Evolutionary conservation across 2,888 invertebrate genomes (phyloP).

Genomic region (Heliconius aoede): DNA sequence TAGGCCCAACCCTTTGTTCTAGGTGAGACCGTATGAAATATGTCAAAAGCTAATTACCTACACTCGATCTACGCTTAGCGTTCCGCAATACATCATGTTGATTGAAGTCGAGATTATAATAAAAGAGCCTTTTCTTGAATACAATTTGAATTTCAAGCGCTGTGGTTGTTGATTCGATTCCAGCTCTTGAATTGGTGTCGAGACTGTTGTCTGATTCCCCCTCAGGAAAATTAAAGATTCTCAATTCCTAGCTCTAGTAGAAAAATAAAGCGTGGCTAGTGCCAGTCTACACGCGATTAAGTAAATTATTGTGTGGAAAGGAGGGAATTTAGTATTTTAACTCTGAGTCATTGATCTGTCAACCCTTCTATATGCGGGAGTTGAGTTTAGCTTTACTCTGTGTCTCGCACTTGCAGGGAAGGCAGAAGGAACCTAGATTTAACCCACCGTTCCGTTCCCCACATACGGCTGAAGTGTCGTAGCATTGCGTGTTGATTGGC

Average conservation of each 20-base stretch:
- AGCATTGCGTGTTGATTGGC: too few relatives aligned
- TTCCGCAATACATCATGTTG: slow-evolving; percentile 16
- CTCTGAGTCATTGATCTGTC: too few relatives aligned
- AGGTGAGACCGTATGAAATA: slow-evolving; percentile 18
- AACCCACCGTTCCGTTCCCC: too few relatives aligned
- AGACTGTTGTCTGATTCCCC: not conserved
- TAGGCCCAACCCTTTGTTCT: not conserved
- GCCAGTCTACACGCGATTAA: not conserved
- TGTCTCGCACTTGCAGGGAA: too few relatives aligned
- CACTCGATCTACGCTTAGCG: slow-evolving; percentile 32
- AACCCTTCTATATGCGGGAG: too few relatives aligned
- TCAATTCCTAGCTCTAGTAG: too few relatives aligned
- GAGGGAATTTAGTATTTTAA: too few relatives aligned
- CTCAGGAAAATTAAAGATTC: not conserved
- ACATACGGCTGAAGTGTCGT: too few relatives aligned
- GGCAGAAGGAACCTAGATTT: too few relatives aligned
- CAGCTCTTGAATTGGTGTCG: not conserved
- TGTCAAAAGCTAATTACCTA: slow-evolving; percentile 30
- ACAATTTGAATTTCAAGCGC: not conserved
- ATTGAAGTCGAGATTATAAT: slow-evolving; percentile 15
- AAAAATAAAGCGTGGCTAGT: too few relatives aligned
- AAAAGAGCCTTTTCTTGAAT: not conserved
- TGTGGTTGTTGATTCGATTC: too few relatives aligned
- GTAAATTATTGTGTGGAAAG: not conserved
- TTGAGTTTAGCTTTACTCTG: too few relatives aligned